Evolutionary conservation across 1,140 invertebrate species (phyloP), one percentile per base, ranked within the genome.

Genomic region (Planococcus citri): DNA sequence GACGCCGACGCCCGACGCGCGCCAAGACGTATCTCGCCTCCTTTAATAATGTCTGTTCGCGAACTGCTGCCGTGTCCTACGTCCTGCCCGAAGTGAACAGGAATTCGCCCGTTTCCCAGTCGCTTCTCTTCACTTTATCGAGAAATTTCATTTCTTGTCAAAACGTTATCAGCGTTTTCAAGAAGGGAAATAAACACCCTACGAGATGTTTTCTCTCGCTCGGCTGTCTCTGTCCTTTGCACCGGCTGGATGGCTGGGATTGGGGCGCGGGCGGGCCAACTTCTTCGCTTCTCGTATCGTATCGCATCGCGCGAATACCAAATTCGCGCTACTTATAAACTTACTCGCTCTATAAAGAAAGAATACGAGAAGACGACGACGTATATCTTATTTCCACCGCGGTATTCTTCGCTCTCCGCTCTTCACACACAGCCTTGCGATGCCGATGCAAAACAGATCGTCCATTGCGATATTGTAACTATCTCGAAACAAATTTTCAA

Each of bases 91-190:
- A n/a, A n/a, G n/a, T 12, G 29, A 51, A 51, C 41, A 51, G 41
- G 41, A 51, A 51, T 51, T 51, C 41, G 41, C 41, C 41, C 41
- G 41, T 51, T 51, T 51, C 41, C 41, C 41, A 51, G 41, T 51
- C 41, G 6, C 41, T 51, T 33, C n/a, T n/a, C 29, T 33, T 51
- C 41, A 51, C 41, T 51, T 51, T 51, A 51, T 51, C 41, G 41
- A 51, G 41, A 51, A 51, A 51, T 51, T 51, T 51, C 41, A 51
- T 51, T 51, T 51, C 41, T 51, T 51, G 41, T 51, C 41, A 51
- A 51, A 51, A 51, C 41, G 12, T 51, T 51, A 51, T 51, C 41
- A 51, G 41, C 41, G 41, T 51, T 51, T 20, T 51, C 41, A 20
- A 14, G 41, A 51, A 51, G 41, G 41, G 41, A 51, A 51, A 51